These are phyloP conservation scores for Stenolophus ochropezus DNA, from an alignment of 2,888 invertebrate species.

Conservation along the genomic window DNA sequence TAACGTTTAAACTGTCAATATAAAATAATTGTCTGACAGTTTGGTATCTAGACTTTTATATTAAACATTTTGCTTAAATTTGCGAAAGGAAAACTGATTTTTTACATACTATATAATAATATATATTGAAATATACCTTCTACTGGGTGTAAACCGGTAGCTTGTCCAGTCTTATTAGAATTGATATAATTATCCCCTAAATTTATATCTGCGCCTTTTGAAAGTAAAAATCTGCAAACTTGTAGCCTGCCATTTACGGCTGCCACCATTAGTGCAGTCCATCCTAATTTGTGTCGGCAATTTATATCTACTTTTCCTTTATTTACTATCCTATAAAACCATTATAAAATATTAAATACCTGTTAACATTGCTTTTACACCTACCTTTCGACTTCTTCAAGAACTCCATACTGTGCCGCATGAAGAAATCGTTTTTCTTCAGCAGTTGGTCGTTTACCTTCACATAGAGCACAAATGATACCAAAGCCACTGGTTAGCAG, in stretches of 20 bases:
- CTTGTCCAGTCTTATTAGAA: conserved; percentile 79
- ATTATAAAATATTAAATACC: not conserved
- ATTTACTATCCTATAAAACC: conserved; percentile 70
- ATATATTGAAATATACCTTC: conserved; percentile 76
- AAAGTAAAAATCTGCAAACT: conserved; percentile 78
- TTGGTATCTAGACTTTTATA: not conserved
- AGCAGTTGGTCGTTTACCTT: conserved; percentile 66
- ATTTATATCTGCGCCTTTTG: conserved; percentile 88
- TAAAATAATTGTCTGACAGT: not conserved
- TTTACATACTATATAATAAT: too few species aligned
- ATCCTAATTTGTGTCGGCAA: conserved; percentile 84
- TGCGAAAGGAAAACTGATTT: too few species aligned
- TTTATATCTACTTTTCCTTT: conserved; percentile 79
- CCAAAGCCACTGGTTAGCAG: conserved; percentile 61
- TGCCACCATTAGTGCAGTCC: conserved; percentile 91
- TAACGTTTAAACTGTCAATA: too few species aligned
- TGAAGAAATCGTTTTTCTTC: conserved; percentile 74
- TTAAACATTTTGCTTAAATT: too few species aligned
- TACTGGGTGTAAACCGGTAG: conserved; percentile 82
- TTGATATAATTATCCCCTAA: conserved; percentile 85
- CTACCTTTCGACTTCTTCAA: conserved; percentile 74
- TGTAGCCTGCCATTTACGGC: conserved; percentile 84
- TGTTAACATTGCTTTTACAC: not conserved
- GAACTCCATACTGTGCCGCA: conserved; percentile 75
- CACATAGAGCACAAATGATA: conserved; percentile 66